These are phyloP conservation scores for Pseudanteris insignis DNA, from an alignment of 2,888 invertebrate species.

Conservation along the genomic window DNA sequence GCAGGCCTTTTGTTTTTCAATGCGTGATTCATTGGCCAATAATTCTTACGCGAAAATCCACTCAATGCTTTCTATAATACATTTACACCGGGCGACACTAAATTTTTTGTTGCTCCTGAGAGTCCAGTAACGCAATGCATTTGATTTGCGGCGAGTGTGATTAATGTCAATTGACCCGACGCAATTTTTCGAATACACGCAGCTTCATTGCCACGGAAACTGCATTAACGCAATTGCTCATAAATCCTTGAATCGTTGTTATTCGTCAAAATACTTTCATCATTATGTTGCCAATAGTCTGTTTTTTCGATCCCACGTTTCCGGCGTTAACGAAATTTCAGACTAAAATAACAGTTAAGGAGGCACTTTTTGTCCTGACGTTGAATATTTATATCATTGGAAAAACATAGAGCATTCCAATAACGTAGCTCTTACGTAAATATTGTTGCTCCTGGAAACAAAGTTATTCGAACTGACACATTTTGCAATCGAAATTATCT, in stretches of 20 bases:
- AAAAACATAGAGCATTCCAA: too few species aligned
- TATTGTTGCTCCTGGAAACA: too few species aligned
- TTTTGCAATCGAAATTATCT: too few species aligned
- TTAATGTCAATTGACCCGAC: conserved; percentile 28
- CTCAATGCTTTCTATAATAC: conserved; percentile 26
- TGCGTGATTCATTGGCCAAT: conserved; percentile 33
- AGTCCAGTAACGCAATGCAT: conserved; percentile 5
- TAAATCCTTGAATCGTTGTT: conserved; percentile 9
- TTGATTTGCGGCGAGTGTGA: conserved; percentile 30
- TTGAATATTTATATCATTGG: too few species aligned
- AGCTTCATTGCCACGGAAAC: too few species aligned
- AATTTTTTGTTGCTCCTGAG: conserved; percentile 29
- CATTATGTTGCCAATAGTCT: too few species aligned
- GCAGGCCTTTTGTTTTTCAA: conserved; percentile 19
- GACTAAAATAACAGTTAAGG: too few species aligned
- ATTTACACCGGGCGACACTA: conserved; percentile 21
- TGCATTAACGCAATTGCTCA: conserved; percentile 26
- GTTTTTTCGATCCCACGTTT: too few species aligned
- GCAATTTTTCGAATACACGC: conserved; percentile 28
- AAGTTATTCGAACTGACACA: too few species aligned
- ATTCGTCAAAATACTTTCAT: conserved; percentile 31
- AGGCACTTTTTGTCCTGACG: too few species aligned
- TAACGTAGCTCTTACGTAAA: too few species aligned
- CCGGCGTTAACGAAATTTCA: too few species aligned
- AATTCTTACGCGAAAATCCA: conserved; percentile 29